Percentiles rank a stretch among this genome's conserved stretches.
Evolutionary conservation across 2,113 vertebrate genomes (phyloP).

Genomic region (Piprites chloris): DNA sequence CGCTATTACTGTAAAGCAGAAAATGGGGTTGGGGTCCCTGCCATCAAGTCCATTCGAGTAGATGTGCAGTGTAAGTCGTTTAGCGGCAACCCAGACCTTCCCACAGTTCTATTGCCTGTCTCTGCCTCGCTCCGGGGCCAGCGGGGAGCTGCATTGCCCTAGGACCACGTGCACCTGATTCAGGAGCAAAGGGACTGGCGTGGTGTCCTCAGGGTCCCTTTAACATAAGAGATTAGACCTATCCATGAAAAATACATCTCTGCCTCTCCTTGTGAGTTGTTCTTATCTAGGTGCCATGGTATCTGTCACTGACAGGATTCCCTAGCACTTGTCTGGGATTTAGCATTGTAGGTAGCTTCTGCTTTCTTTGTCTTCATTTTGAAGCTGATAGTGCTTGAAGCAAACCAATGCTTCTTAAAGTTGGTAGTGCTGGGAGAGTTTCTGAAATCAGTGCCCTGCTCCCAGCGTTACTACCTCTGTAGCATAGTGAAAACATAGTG

Average conservation of each 20-base stretch:
- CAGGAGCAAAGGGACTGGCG: neutral
- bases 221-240: neutral
- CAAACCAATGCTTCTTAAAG: neutral
- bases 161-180: neutral
- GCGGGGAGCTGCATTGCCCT: conserved; percentile 53
- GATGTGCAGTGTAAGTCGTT: conserved; percentile 98
- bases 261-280: neutral
- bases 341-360: neutral
- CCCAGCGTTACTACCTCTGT: neutral
- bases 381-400: neutral
- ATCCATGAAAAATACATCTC: neutral
- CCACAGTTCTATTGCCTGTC: conserved; percentile 68
- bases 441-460: neutral
- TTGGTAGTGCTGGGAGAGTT: neutral
- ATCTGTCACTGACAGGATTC: neutral
- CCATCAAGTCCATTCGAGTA: conserved; percentile 99
- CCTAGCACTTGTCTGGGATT: neutral
- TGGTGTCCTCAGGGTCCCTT: neutral
- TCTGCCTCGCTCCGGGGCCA: neutral
- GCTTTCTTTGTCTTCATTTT: neutral
- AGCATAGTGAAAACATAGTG: neutral
- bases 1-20: conserved; percentile 99
- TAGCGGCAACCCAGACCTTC: conserved; percentile 60
- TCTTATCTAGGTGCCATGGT: neutral
- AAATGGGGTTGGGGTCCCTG: conserved; percentile 96